phyloP scores from a whole-genome alignment of 53 echinoderm and acorn worm genomes.

The Arbacia lixula region DNA sequence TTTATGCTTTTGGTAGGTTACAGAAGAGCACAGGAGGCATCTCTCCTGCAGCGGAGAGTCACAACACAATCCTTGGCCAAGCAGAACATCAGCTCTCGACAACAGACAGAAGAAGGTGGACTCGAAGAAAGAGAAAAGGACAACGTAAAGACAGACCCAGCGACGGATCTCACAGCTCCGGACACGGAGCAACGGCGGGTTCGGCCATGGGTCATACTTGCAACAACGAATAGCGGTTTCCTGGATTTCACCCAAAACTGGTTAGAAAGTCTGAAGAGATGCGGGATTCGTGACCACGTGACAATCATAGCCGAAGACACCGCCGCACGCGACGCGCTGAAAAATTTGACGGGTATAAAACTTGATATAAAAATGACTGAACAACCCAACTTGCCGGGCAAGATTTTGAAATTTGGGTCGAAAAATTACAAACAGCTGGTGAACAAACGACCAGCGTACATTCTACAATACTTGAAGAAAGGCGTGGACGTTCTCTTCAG shows the following conservation, averaged over 20 bases:
- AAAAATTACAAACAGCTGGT: constrained; percentile 64
- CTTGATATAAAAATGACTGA: constrained; percentile 41
- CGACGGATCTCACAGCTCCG: no score
- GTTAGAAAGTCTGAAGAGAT: constrained; percentile 66
- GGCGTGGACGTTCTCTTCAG: constrained; percentile 75
- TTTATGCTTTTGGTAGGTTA: no score
- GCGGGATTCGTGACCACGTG: constrained; percentile 55
- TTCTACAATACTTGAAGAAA: constrained; percentile 40
- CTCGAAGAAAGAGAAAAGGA: no score
- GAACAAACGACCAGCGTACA: constrained; percentile 77
- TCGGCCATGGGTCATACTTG: constrained; percentile 65
- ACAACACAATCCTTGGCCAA: no score
- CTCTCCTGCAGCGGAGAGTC: no score
- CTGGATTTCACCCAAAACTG: constrained; percentile 78
- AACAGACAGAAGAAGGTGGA: no score
- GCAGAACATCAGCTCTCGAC: no score
- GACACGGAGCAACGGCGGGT: no score
- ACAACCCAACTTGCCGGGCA: not conserved
- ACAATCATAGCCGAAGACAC: constrained; percentile 74
- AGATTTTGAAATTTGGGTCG: constrained; percentile 45
- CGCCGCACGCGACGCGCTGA: constrained; percentile 14
- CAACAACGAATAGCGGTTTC: constrained; percentile 75
- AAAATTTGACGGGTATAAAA: constrained; percentile 29
- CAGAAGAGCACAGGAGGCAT: no score
- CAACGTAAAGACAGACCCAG: no score